Evolutionary conservation across 2,113 vertebrate genomes (phyloP).

Genomic region (Pseudorhombus dupliciocellatus): DNA sequence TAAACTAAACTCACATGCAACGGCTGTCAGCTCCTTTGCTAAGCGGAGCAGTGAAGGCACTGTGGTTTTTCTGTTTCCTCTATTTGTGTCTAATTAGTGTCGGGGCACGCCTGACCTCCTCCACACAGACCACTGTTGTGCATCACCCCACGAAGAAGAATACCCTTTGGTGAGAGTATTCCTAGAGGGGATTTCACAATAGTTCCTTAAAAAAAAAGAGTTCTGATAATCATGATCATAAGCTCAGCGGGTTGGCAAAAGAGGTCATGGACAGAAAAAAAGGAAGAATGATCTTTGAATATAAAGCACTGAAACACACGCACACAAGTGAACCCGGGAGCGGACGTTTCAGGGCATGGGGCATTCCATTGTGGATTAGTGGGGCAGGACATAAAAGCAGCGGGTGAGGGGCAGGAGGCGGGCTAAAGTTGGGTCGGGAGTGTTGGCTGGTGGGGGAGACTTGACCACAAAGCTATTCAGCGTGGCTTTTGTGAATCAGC

Average conservation of each 20-base stretch:
- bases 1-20: constrained; percentile 24
- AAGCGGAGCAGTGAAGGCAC: constrained; percentile 37
- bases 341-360: constrained; percentile 50
- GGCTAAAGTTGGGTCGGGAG: constrained; percentile 50
- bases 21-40: constrained; percentile 22
- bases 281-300: constrained; percentile 7
- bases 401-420: constrained; percentile 52
- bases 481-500: constrained; percentile 64
- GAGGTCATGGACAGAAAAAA: neutral
- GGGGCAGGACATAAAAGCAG: constrained; percentile 65
- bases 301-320: constrained; percentile 26
- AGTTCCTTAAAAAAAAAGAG: constrained; percentile 19
- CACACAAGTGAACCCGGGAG: constrained; percentile 37
- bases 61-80: constrained; percentile 71
- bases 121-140: constrained; percentile 64
- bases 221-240: constrained; percentile 36
- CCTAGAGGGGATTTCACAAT: constrained; percentile 57
- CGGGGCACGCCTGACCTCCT: constrained; percentile 59
- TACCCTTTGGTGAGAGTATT: constrained; percentile 41
- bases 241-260: constrained; percentile 4
- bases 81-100: constrained; percentile 71
- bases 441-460: constrained; percentile 52
- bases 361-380: constrained; percentile 79
- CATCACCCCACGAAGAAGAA: constrained; percentile 57
- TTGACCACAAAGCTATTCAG: constrained; percentile 47